Conservation (phyloP, 2,113 vertebrate genomes). For the Mormoops blainvillei region DNA sequence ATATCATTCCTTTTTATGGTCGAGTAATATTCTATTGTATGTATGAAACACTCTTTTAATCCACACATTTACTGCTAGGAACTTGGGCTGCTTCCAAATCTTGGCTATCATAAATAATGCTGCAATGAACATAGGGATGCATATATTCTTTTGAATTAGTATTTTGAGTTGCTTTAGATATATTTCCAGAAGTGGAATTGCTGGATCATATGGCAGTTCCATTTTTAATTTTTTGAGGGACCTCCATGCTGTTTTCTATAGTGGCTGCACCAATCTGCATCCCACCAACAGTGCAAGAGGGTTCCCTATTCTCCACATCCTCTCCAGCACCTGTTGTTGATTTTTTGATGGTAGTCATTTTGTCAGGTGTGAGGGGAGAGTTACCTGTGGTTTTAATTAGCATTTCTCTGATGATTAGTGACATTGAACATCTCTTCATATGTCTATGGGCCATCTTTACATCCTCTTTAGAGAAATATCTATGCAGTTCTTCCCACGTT, state of each 20-base stretch:
- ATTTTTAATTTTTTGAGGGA: not conserved
- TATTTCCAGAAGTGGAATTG: not conserved
- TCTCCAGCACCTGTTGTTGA: not conserved
- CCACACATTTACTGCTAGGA: not conserved
- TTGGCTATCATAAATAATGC: not conserved
- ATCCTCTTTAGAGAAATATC: not conserved
- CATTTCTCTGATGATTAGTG: not conserved
- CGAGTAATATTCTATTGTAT: not conserved
- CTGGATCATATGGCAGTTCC: not conserved
- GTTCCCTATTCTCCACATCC: not conserved
- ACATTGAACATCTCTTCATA: not conserved
- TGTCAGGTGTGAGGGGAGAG: not conserved
- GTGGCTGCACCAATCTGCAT: not conserved
- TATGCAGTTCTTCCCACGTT: not conserved
- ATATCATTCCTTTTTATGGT: not conserved
- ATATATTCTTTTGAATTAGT: not conserved
- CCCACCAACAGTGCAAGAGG: not conserved
- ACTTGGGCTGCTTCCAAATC: not conserved
- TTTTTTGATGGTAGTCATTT: not conserved
- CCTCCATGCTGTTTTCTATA: not conserved
- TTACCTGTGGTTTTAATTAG: not conserved
- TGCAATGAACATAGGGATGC: not conserved
- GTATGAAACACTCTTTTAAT: not conserved
- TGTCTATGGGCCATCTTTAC: not conserved
- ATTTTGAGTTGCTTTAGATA: not conserved